Evolutionary conservation across 2,113 vertebrate genomes (phyloP), one percentile per base, ranked within the genome.

Genomic region (Gavialis gangeticus): DNA sequence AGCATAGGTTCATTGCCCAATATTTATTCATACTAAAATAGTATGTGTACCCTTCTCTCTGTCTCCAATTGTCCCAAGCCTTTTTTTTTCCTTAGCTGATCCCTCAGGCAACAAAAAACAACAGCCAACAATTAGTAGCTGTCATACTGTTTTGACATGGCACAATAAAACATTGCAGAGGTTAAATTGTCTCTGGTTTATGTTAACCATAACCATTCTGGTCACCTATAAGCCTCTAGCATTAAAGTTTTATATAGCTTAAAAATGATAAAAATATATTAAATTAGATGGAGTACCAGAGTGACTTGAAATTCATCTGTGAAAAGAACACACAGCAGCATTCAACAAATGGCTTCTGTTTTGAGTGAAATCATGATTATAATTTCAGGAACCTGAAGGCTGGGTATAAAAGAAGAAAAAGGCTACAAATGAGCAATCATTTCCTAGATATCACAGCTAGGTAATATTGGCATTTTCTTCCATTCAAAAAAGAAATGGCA

Each of bases 121-220:
- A 86, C 5, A 84, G 78, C 76, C 89, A 87, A 81, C 75, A 87
- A 82, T 97, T 97, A 82, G 56, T 86, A 88, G 82, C 82, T 90
- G 64, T 92, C 82, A 75, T 75, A 63, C 30, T 93, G 12, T 60
- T 85, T 71, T 4, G 2, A 75, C 60, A 87, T n/a, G 55, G 58
- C 85, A 89, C 37, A 84, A 82, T 93, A 91, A 93, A 93, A 84
- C 69, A 57, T 15, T 56, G 5, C 46, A 55, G 16, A 91, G 63
- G 19, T 81, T 87, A 93, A 84, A 84, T 18, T 91, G 54, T 75
- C 34, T 64, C 85, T 94, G 73, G 58, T 91, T 96, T 75, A 56
- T 82, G 57, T 95, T 85, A 88, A 79, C 46, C 83, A 57, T 46
- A 93, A 92, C 1, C 17, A 63, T 90, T 91, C 12, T 66, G 19